Conservation (phyloP, 2,113 vertebrate species). For the Corapipo altera region DNA sequence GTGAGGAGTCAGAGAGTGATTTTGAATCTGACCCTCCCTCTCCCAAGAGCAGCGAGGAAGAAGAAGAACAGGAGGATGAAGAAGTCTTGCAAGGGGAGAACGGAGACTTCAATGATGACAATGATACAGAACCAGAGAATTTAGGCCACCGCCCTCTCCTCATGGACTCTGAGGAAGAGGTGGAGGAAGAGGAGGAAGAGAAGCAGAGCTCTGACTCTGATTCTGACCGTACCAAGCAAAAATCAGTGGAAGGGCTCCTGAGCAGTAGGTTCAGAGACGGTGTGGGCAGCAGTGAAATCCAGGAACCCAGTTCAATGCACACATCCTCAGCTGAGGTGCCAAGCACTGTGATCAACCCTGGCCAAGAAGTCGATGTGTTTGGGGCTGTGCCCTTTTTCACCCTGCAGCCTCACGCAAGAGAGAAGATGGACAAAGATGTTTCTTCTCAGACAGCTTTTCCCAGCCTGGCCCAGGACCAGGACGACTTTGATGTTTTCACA, state of each 20-base stretch:
- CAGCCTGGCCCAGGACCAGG: constrained; percentile 62
- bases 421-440: constrained; percentile 46
- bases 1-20: constrained; percentile 91
- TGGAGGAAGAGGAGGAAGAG: constrained; percentile 85
- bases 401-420: constrained; percentile 46
- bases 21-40: constrained; percentile 97
- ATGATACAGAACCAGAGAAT: constrained; percentile 87
- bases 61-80: constrained; percentile 87
- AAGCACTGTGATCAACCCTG: neutral
- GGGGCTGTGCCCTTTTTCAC: constrained; percentile 87
- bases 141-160: constrained; percentile 92
- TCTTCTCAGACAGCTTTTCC: constrained; percentile 69
- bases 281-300: neutral
- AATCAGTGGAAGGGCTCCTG: constrained; percentile 18
- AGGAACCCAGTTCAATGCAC: neutral
- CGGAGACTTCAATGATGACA: constrained; percentile 81
- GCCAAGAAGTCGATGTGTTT: constrained; percentile 82
- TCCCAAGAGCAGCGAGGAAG: constrained; percentile 95
- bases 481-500: constrained; percentile 93
- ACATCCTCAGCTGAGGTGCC: neutral
- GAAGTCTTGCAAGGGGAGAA: constrained; percentile 88
- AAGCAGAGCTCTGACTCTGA: constrained; percentile 92
- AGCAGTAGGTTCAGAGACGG: neutral
- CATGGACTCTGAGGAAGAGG: constrained; percentile 95
- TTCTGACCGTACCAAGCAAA: constrained; percentile 72